phyloP scores from a whole-genome alignment of 2,113 vertebrate species.

The Mirza zaza region DNA sequence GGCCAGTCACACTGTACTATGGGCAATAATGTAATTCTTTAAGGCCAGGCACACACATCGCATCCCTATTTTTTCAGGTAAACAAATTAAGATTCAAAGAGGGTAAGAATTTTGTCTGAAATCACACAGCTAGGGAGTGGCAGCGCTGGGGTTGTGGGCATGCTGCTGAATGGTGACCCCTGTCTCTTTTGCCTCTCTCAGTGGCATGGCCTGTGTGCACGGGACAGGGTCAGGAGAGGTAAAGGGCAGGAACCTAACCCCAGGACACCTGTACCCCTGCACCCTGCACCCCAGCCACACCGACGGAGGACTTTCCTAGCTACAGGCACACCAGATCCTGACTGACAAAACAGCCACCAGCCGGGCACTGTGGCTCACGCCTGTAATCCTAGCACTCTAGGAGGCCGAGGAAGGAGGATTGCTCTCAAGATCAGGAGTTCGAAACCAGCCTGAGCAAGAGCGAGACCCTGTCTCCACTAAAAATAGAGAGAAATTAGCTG shows the following conservation, averaged over 20 bases:
- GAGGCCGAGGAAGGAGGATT: no score
- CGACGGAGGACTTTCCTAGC: not conserved
- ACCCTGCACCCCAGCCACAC: not conserved
- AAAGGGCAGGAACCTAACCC: not conserved
- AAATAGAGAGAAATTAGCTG: no score
- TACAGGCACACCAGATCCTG: not conserved
- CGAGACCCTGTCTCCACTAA: no score
- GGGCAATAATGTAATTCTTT: not conserved
- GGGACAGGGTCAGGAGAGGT: not conserved
- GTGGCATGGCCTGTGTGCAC: fast-evolving
- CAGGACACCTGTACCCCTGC: not conserved
- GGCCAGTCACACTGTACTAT: not conserved
- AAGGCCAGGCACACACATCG: not conserved
- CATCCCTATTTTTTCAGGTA: not conserved
- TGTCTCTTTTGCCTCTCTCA: no score
- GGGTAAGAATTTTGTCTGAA: not conserved
- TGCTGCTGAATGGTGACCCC: not conserved
- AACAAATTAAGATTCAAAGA: not conserved
- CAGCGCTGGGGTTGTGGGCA: no score
- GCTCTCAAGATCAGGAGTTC: no score
- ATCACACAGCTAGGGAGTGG: not conserved
- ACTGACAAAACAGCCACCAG: no score
- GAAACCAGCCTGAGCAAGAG: no score
- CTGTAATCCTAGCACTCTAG: no score
- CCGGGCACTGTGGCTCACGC: no score